These are phyloP conservation scores for Cosmorhoe ocellata DNA, from an alignment of 2,888 invertebrate genomes.

Conservation along the genomic window DNA sequence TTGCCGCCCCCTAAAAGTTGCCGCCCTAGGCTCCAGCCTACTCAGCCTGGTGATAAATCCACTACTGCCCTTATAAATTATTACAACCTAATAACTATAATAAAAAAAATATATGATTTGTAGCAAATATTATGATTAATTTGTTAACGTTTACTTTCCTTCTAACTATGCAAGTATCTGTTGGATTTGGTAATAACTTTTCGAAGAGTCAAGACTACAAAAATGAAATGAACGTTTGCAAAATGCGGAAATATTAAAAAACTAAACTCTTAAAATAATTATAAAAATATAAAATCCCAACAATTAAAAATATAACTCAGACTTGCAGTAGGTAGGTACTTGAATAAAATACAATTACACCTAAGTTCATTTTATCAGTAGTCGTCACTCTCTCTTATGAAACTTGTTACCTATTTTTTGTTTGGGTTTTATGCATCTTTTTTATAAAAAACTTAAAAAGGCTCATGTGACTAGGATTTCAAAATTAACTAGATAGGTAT, in stretches of 20 bases:
- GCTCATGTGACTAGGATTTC: slow-evolving; percentile 43
- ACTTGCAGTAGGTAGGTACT: slow-evolving; percentile 43
- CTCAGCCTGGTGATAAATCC: too few species aligned
- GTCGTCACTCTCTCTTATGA: slow-evolving; percentile 14
- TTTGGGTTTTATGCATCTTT: slow-evolving; percentile 18
- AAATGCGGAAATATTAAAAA: slow-evolving; percentile 26
- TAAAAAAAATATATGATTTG: too few species aligned
- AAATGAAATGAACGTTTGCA: too few species aligned
- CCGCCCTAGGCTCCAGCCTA: too few species aligned
- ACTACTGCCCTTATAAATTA: too few species aligned
- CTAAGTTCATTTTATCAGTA: slow-evolving; percentile 24
- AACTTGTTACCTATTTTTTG: slow-evolving; percentile 23
- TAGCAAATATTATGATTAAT: too few species aligned
- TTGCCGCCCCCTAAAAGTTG: too few species aligned
- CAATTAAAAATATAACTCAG: slow-evolving; percentile 43
- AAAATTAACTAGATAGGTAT: not conserved
- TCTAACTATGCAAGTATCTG: too few species aligned
- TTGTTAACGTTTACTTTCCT: too few species aligned
- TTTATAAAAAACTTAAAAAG: slow-evolving; percentile 27
- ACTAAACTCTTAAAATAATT: slow-evolving; percentile 25
- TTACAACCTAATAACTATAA: too few species aligned
- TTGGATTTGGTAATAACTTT: too few species aligned
- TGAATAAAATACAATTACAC: slow-evolving; percentile 34
- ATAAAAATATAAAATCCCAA: slow-evolving; percentile 29
- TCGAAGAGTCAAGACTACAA: too few species aligned